Base-by-base conservation (phyloP, 2,888 invertebrate genomes). In the Thumatha senex region DNA sequence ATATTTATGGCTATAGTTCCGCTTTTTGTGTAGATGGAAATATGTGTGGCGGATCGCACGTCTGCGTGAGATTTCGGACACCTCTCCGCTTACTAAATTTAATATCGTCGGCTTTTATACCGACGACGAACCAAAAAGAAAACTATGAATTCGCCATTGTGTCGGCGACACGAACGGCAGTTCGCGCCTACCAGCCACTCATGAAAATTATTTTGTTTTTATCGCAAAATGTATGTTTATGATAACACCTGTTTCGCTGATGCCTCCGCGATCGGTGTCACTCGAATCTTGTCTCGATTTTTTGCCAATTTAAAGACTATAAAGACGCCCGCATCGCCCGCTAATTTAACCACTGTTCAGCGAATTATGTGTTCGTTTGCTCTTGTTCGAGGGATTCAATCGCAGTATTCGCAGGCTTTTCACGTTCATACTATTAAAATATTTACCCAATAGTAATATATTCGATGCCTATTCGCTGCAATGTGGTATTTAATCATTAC, bases 41-140 rank as follows among this genome's bases (percentile, higher is more conserved):
- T 92, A 92, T 92, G 92, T 92, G 92, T 92, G 91, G 92, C 92
- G 92, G 90, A 85, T 92, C 89, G 90, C 92, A 90, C 92, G 90
- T 90, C 89, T 84, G 84, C 89, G 91, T 85, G 92, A 90, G 92
- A 92, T 88, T 91, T 90, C 84, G 86, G 90, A 92, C 92, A 92
- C 92, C 92, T 92, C 89, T 84, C 84, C 86, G 86, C 85, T 90
- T 90, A 91, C 90, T 90, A 90, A 91, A 90, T 90, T 90, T 90
- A 90, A 90, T 90, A 90, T 90, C 88, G 82, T 80, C 84, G 82
- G 85, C 89, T 86, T 89, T 86, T 85, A 88, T 80, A 84, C 82
- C 82, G 84, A 82, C 81, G 82, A 77, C 76, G 73, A 74, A 73
- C 76, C 73, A 77, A 86, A 87, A 86, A 88, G 67, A 87, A 88